Evolutionary conservation across 2,113 vertebrate genomes (phyloP), one percentile per base, ranked within the genome.

Genomic region (Rhea pennata): DNA sequence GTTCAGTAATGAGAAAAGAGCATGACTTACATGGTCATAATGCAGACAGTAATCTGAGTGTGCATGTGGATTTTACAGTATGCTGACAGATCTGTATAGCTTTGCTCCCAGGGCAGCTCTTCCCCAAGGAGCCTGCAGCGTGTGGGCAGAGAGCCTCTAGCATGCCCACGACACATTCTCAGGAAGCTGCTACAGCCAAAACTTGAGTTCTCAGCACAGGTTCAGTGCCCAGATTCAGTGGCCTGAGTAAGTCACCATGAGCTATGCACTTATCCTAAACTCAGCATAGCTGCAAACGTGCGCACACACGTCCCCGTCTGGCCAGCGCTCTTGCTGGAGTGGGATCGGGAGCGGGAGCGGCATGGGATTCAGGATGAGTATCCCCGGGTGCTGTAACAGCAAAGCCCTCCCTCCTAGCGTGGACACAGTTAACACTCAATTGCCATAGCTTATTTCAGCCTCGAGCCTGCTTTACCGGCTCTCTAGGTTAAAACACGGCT

Each of bases 361-460:
- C 79, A 42, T 0, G 0, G 74, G 72, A 7, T 0, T 6, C 46
- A 74, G 72, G 48, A 3, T 1, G 26, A 69, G 12, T 21, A 20
- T 51, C 56, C 40, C 65, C 6, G 0, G 14, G 33, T 3, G 1
- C n/a, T 36, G n/a, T 56, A 46, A 0, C 15, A 27, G 70, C 74
- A 65, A 75, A 87, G 46, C 0, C 0, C 42, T 83, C 0, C 0
- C 42, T 83, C 4, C 67, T 0, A 1, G 2, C 2, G 1, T 0
- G 10, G 65, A 9, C 91, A 27, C 15, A n/a, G 86, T 56, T 39
- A 8, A 2, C 11, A 11, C n/a, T 26, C n/a, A 40, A 12, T 2
- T 15, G 56, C 13, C 24, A 14, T n/a, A 36, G 16, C 6, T 36
- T 1, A 1, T 27, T 29, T 8, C 54, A 84, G 64, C 77, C 80